A percentile compares a stretch with the other conserved stretches of the same genome.
Evolutionary conservation across 2,888 invertebrate genomes (phyloP).

Genomic region (Melipona beecheii): DNA sequence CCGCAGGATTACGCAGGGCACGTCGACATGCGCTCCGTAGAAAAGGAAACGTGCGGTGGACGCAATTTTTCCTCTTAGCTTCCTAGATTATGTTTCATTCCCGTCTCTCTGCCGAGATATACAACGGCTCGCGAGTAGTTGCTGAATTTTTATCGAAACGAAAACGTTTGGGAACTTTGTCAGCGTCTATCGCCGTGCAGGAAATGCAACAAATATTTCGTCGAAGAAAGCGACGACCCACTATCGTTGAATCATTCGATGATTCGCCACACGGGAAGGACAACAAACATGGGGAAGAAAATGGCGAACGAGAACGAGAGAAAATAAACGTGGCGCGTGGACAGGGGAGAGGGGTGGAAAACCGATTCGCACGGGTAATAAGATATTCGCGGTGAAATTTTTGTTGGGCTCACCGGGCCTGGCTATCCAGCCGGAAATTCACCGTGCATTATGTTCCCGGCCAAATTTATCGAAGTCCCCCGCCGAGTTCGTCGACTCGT

Average conservation of each 20-base stretch:
- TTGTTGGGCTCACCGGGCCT: background rate
- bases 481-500: background rate
- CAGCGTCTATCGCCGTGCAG: too few species aligned
- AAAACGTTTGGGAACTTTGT: too few species aligned
- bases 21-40: slow-evolving; percentile 25
- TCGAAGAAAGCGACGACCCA: too few species aligned
- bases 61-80: background rate
- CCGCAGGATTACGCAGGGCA: slow-evolving; percentile 54
- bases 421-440: background rate
- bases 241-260: background rate
- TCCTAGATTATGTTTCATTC: background rate
- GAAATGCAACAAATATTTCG: too few species aligned
- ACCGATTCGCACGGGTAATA: slow-evolving; percentile 8
- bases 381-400: slow-evolving; percentile 28
- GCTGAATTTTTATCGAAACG: too few species aligned
- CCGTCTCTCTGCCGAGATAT: background rate
- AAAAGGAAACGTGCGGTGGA: background rate
- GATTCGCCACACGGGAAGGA: background rate
- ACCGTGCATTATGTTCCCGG: background rate
- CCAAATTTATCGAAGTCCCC: slow-evolving; percentile 26
- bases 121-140: background rate
- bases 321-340: slow-evolving; percentile 16
- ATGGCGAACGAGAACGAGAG: too few species aligned
- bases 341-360: slow-evolving; percentile 34
- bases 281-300: background rate